Base-by-base conservation (phyloP, 2,113 vertebrate species). In the Thalassarche chlororhynchos region DNA sequence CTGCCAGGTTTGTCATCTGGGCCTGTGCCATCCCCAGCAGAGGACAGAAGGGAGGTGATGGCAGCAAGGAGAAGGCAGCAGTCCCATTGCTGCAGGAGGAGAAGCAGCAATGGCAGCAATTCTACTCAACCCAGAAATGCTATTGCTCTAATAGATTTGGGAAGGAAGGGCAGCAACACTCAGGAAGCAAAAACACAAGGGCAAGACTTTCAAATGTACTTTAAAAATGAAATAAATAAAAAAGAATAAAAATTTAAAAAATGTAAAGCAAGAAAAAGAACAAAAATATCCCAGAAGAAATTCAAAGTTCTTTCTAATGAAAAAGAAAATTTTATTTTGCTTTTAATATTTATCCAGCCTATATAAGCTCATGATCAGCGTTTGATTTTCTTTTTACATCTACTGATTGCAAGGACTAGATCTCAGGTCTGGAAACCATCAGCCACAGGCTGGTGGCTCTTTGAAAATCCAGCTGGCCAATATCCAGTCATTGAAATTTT, bases 181-280 rank as follows among this genome's bases (percentile, higher is more conserved):
- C 44, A 23, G 49, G 7, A 49, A 65, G 66, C 4, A n/a, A 84
- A 90, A 77, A 58, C 5, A 20, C 58, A 69, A 74, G 26, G 49
- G 18, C 12, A 20, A 47, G 24, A 13, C 4, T 80, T 72, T 29
- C 26, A 84, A 88, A 34, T 10, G 9, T 10, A 51, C 18, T 72
- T 83, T 47, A 9, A 42, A 79, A 80, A 32, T 38, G 6, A 54
- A 90, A 70, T 20, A 62, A 36, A 40, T 21, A 5, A 6, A 24
- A 70, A 40, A n/a, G 0, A 38, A 61, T 14, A 0, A 5, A 11
- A 21, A 13, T 11, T 29, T 69, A 4, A 2, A 11, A n/a, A n/a
- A 32, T 1, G 2, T 32, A 29, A 62, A 61, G 5, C 5, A 38
- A 72, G 14, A n/a, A 42, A 46, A 66, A 57, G 10, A 79, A 34